phyloP scores from a whole-genome alignment of 2,797 vertebrate genomes.

The Potorous gilbertii region DNA sequence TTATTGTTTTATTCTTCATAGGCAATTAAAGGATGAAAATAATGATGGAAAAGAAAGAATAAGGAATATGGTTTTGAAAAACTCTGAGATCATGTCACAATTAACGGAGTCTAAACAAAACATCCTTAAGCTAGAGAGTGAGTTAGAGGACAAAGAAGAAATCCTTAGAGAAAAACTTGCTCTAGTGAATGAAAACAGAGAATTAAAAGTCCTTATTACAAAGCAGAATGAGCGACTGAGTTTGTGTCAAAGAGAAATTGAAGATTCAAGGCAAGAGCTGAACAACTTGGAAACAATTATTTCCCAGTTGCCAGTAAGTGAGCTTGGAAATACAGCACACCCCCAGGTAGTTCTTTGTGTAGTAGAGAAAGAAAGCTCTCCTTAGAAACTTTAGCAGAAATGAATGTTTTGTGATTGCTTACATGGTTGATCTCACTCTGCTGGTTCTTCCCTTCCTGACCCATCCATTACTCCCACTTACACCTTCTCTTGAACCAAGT shows the following conservation, averaged over 20 bases:
- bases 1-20: conserved; percentile 70
- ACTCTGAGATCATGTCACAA: conserved; percentile 83
- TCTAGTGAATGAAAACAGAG: conserved; percentile 86
- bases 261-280: conserved; percentile 86
- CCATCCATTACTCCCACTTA: not conserved
- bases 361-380: conserved; percentile 40
- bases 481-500: not conserved
- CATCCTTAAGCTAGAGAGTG: conserved; percentile 84
- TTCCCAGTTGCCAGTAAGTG: conserved; percentile 83
- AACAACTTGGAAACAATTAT: conserved; percentile 86
- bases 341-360: not conserved
- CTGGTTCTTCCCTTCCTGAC: not conserved
- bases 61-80: conserved; percentile 81
- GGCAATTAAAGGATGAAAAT: conserved; percentile 87
- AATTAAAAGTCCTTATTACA: conserved; percentile 83
- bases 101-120: conserved; percentile 83
- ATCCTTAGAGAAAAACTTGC: conserved; percentile 82
- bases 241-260: conserved; percentile 86
- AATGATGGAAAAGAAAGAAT: conserved; percentile 80
- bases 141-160: conserved; percentile 84
- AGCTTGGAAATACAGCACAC: conserved; percentile 70
- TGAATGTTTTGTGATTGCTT: conserved; percentile 15
- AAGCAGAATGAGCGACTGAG: conserved; percentile 84
- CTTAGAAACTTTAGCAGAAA: conserved; percentile 13
- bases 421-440: conserved; percentile 13